Percentiles rank a stretch among this genome's conserved stretches.
Evolutionary conservation across 2,888 invertebrate species (phyloP).

Genomic region (Congeria kusceri): DNA sequence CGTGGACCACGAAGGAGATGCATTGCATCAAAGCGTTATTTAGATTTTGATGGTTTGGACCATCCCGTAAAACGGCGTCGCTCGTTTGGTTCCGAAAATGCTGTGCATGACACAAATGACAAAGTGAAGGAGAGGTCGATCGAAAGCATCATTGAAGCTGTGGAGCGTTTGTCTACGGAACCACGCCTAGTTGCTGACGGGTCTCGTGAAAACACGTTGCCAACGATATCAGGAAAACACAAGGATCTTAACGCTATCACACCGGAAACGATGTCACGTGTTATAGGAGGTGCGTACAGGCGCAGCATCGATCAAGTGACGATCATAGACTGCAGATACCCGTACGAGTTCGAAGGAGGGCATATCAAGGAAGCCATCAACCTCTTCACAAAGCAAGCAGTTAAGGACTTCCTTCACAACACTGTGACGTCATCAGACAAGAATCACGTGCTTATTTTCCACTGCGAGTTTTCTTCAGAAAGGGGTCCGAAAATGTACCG

Average conservation of each 20-base stretch:
- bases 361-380: neutral
- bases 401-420: neutral
- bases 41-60: no score
- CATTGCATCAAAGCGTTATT: no score
- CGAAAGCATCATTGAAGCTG: neutral
- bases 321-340: neutral
- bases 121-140: no score
- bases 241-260: conserved; percentile 4
- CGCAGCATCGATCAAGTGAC: neutral
- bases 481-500: conserved; percentile 3
- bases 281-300: neutral
- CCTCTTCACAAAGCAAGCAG: neutral
- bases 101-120: no score
- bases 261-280: neutral
- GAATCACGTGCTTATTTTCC: conserved; percentile 9
- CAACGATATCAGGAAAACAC: neutral
- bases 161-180: conserved; percentile 2
- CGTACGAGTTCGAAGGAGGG: conserved; percentile 1
- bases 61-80: no score
- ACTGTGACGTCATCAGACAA: neutral
- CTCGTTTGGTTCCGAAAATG: no score
- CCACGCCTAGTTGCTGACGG: neutral
- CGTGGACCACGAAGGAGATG: no score
- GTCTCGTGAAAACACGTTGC: neutral
- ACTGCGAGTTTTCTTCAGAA: conserved; percentile 10